Evolutionary conservation across 2,888 invertebrate species (phyloP).

Genomic region (Amphipoea oculea): DNA sequence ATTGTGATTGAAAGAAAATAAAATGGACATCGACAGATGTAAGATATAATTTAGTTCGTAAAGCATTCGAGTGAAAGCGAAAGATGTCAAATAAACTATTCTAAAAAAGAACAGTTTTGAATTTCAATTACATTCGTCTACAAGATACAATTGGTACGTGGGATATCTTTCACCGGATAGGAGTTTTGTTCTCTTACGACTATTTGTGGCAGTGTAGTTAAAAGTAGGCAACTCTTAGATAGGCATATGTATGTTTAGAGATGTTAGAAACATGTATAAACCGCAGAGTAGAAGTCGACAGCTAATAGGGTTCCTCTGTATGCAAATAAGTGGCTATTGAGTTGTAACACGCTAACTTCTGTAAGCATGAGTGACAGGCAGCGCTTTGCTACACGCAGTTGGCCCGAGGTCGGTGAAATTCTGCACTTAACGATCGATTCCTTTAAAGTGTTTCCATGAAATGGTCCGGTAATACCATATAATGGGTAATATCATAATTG

Average conservation of each 20-base stretch:
- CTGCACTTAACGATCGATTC: slow-evolving; percentile 74
- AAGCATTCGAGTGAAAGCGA: slow-evolving; percentile 63
- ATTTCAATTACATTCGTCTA: slow-evolving; percentile 65
- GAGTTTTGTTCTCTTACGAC: slow-evolving; percentile 56
- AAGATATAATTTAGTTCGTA: slow-evolving; percentile 53
- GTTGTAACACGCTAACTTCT: slow-evolving; percentile 75
- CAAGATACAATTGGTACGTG: slow-evolving; percentile 66
- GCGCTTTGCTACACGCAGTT: slow-evolving; percentile 67
- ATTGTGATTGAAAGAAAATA: slow-evolving; percentile 62
- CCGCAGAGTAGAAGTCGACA: slow-evolving; percentile 60
- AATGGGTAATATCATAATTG: slow-evolving; percentile 77
- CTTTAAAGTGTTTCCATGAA: slow-evolving; percentile 76
- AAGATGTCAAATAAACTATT: slow-evolving; percentile 57
- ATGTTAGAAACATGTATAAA: slow-evolving; percentile 53
- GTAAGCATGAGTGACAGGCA: slow-evolving; percentile 81
- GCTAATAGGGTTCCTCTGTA: slow-evolving; percentile 70
- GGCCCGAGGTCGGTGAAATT: slow-evolving; percentile 76
- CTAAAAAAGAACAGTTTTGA: slow-evolving; percentile 61
- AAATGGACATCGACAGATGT: slow-evolving; percentile 62
- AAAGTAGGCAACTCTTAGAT: slow-evolving; percentile 49
- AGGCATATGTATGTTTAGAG: slow-evolving; percentile 16
- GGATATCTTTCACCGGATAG: slow-evolving; percentile 64
- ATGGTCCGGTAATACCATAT: slow-evolving; percentile 74
- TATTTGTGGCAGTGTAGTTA: slow-evolving; percentile 33
- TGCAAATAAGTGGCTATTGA: slow-evolving; percentile 76